A percentile compares a stretch with the other conserved stretches of the same genome.
Conservation (phyloP, 2,113 vertebrate genomes). For the Dendropsophus ebraccatus region DNA sequence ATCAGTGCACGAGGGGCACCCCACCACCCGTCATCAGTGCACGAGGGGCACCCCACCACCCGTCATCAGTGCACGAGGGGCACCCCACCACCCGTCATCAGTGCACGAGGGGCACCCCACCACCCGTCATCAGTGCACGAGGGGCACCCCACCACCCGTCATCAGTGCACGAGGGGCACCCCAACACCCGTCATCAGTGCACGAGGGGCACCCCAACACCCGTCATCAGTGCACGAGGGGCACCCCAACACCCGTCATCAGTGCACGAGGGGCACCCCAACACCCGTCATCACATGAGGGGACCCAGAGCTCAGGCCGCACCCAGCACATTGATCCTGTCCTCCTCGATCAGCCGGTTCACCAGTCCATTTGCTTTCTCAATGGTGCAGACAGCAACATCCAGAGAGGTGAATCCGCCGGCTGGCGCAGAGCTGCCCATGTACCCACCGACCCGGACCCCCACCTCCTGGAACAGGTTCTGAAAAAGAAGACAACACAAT, state of each 20-base stretch:
- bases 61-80: background rate
- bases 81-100: background rate
- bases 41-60: background rate
- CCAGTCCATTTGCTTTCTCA: conserved; percentile 92
- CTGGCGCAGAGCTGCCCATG: conserved; percentile 88
- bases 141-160: background rate
- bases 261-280: background rate
- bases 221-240: background rate
- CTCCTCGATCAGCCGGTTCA: conserved; percentile 95
- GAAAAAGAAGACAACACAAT: background rate
- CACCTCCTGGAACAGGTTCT: conserved; percentile 91
- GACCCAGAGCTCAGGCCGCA: conserved; percentile 68
- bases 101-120: background rate
- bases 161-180: background rate
- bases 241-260: background rate
- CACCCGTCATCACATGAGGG: background rate
- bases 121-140: too few species aligned
- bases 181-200: background rate
- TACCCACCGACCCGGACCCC: conserved; percentile 91
- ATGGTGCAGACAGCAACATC: conserved; percentile 97
- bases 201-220: background rate
- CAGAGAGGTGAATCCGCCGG: conserved; percentile 79
- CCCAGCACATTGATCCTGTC: conserved; percentile 84
- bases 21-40: background rate
- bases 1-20: conserved; percentile 69